A percentile compares a stretch with the other conserved stretches of the same genome.
Conservation (phyloP, 2,797 vertebrate species). For the Morus bassanus region DNA sequence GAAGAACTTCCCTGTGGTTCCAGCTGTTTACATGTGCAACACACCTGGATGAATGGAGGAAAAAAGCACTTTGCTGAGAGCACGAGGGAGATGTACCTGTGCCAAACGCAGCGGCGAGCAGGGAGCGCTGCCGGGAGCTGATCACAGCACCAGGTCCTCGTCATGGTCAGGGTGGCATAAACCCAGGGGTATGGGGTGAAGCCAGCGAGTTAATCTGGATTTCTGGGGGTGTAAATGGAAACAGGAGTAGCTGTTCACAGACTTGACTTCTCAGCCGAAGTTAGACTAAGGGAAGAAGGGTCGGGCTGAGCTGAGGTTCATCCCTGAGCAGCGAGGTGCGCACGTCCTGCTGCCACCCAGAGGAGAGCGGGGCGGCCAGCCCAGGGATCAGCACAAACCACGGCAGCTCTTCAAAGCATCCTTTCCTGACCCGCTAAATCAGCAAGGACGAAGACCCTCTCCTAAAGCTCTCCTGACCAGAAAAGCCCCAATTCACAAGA, state of each 20-base stretch:
- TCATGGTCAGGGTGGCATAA: background rate
- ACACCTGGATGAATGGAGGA: background rate
- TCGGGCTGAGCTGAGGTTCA: background rate
- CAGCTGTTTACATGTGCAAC: background rate
- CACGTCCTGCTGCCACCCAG: background rate
- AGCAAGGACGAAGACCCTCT: background rate
- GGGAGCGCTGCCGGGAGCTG: background rate
- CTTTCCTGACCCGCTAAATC: background rate
- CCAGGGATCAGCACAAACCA: background rate
- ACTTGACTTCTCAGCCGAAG: background rate
- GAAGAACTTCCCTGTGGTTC: background rate
- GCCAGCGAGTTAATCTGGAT: background rate
- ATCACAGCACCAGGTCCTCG: background rate
- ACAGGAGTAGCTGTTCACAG: background rate
- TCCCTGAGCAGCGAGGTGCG: fast-evolving
- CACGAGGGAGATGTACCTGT: background rate
- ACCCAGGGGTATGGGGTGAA: background rate
- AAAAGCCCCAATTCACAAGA: background rate
- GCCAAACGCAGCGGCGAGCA: background rate
- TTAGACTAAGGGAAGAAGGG: background rate
- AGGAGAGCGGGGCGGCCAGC: background rate
- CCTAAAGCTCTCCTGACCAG: background rate
- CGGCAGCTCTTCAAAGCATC: background rate
- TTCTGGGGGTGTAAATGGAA: background rate
- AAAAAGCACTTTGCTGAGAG: background rate